A percentile compares a stretch with the other conserved stretches of the same genome.
These are phyloP conservation scores for Zhengitettix transpicula DNA, from an alignment of 2,888 invertebrate species.

Conservation along the genomic window DNA sequence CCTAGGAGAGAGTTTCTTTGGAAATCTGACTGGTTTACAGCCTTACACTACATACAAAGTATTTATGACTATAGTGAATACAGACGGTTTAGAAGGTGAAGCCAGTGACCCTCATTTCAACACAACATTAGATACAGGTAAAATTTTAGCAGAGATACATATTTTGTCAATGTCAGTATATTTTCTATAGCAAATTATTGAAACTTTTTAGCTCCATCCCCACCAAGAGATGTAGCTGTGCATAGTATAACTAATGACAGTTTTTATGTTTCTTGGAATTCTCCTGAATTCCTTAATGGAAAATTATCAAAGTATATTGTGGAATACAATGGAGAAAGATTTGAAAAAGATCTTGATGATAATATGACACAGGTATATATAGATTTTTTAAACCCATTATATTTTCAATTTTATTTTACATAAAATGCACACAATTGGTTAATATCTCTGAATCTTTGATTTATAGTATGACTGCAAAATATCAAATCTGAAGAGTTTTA, in stretches of 20 bases:
- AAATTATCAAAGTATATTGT: not conserved
- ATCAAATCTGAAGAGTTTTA: not conserved
- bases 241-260: not conserved
- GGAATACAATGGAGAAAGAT: not conserved
- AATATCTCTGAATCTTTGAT: not conserved
- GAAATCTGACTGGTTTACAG: not conserved
- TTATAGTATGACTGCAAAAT: not conserved
- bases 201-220: not conserved
- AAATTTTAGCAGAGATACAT: not conserved
- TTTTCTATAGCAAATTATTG: not conserved
- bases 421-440: not conserved
- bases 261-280: not conserved
- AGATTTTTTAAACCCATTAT: not conserved
- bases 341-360: not conserved
- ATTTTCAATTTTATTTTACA: not conserved
- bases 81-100: not conserved
- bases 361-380: not conserved
- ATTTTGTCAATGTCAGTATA: not conserved
- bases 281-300: not conserved
- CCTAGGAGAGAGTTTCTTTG: no score
- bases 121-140: not conserved
- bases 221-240: not conserved
- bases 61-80: not conserved
- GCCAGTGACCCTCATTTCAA: not conserved
- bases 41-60: not conserved